Conservation (phyloP, 2,888 invertebrate genomes). For the Erannis defoliaria region DNA sequence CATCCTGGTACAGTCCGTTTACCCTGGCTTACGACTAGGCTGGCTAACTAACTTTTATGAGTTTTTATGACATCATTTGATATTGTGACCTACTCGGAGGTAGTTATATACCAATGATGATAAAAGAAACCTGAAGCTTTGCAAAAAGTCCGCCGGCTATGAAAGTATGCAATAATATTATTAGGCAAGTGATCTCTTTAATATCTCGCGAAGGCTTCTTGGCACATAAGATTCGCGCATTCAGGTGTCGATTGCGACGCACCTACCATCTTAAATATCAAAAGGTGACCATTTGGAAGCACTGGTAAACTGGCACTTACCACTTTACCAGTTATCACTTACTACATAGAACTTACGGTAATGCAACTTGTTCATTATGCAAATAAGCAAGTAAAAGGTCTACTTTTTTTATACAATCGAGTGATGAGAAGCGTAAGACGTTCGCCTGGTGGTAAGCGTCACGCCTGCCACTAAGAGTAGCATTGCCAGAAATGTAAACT, state of each 20-base stretch:
- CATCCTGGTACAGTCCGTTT: too few species aligned
- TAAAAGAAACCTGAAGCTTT: not conserved
- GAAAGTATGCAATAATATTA: not conserved
- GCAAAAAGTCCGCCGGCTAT: not conserved
- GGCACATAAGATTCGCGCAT: slow-evolving; percentile 11
- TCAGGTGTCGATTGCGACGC: slow-evolving; percentile 9
- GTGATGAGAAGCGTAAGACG: too few species aligned
- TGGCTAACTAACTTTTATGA: too few species aligned
- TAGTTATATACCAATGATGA: too few species aligned
- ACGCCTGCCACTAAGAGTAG: too few species aligned
- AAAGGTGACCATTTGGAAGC: slow-evolving; percentile 18
- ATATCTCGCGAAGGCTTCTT: slow-evolving; percentile 8
- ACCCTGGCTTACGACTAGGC: too few species aligned
- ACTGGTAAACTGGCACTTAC: not conserved
- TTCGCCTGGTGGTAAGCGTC: too few species aligned
- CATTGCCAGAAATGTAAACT: too few species aligned
- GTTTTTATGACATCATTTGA: too few species aligned
- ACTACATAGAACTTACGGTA: not conserved
- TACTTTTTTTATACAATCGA: too few species aligned
- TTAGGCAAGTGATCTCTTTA: slow-evolving; percentile 13
- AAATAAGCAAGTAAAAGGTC: not conserved
- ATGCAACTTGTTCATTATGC: not conserved
- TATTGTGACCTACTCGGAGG: too few species aligned
- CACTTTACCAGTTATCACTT: not conserved
- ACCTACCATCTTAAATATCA: slow-evolving; percentile 20